Evolutionary conservation across 2,113 vertebrate species (phyloP).

Genomic region (Thamnophis sirtalis): DNA sequence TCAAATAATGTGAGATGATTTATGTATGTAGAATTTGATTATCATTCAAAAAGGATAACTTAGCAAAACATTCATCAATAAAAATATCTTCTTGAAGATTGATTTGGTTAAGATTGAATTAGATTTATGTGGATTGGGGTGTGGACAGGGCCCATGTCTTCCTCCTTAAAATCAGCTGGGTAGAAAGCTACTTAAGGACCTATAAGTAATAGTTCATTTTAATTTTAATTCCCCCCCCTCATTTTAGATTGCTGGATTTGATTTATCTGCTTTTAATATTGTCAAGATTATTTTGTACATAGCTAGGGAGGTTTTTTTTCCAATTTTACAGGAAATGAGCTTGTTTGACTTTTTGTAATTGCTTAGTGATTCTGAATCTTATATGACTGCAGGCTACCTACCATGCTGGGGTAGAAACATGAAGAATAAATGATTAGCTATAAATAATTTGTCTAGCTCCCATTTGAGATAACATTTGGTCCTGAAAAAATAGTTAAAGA

Average conservation of each 20-base stretch:
- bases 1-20: neutral
- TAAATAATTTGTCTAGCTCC: slow-evolving; percentile 8
- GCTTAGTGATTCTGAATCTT: neutral
- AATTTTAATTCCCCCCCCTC: neutral
- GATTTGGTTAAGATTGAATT: neutral
- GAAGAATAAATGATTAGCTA: neutral
- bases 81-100: neutral
- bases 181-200: neutral
- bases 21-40: neutral
- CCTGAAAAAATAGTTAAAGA: neutral
- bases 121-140: neutral
- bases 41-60: neutral
- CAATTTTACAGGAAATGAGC: neutral
- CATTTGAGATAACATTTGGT: neutral
- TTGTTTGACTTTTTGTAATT: slow-evolving; percentile 7
- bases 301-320: neutral
- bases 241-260: neutral
- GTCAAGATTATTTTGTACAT: neutral
- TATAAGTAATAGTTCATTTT: neutral
- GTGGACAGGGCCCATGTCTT: neutral
- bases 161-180: neutral
- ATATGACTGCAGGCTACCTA: neutral
- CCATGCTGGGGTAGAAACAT: neutral
- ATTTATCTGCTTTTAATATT: neutral
- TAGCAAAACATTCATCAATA: neutral